phyloP scores from a whole-genome alignment of 2,797 vertebrate genomes.

The Bucorvus abyssinicus region DNA sequence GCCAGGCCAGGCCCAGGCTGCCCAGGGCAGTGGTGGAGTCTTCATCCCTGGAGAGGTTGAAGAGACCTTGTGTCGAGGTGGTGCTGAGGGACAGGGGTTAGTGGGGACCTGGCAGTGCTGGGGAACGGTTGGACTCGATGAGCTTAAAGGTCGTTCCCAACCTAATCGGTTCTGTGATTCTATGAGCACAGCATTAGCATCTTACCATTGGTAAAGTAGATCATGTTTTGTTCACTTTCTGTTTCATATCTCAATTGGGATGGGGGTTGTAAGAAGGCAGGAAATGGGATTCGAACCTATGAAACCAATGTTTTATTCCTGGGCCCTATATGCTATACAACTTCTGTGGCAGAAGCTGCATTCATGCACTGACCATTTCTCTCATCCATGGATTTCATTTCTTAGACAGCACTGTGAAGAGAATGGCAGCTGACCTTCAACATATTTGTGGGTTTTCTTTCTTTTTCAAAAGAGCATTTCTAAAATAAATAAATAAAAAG shows the following conservation, averaged over 20 bases:
- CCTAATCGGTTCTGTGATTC: no score
- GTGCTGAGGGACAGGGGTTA: no score
- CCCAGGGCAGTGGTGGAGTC: no score
- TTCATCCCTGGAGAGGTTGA: no score
- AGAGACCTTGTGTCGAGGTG: no score
- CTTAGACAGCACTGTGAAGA: not conserved
- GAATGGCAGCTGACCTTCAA: not conserved
- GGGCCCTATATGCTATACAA: not conserved
- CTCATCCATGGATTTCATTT: not conserved
- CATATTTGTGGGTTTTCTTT: rapidly evolving
- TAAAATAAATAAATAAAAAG: not conserved
- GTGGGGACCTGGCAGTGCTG: no score
- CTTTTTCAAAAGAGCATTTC: not conserved
- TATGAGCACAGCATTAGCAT: not conserved
- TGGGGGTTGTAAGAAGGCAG: not conserved
- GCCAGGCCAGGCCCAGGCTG: no score
- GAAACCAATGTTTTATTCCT: not conserved
- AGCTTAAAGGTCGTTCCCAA: no score
- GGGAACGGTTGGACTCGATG: no score
- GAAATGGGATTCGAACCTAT: not conserved
- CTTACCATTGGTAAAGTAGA: rapidly evolving
- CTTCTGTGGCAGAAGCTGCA: not conserved
- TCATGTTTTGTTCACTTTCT: not conserved
- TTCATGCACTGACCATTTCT: not conserved
- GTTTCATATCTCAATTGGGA: not conserved